Base-by-base conservation (phyloP, 2,888 invertebrate species). In the Lagria hirta region DNA sequence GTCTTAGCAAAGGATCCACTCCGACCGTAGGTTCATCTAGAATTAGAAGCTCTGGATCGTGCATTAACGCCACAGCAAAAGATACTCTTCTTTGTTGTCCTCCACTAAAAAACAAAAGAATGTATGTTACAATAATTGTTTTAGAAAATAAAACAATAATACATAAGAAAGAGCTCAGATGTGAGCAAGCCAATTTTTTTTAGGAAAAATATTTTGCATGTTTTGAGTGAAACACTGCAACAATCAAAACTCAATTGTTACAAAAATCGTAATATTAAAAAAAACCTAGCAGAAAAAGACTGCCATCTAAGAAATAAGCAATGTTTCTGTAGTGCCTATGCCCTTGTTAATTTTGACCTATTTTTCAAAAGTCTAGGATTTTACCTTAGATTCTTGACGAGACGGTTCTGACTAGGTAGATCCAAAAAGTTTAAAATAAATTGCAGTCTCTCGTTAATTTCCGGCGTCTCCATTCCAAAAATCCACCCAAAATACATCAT, bases 401-500 rank as follows among this genome's bases (percentile, higher is more conserved):
- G 78, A 52, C 93, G 78, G 63, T 86, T 86, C 68, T 88, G 85
- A 57, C 88, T 86, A 23, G 95, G 94, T 64, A 96, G 75, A 71
- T 94, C 91, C 28, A 96, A 79, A 71, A 96, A 94, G 69, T 91
- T 88, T 16, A 94, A 75, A 10, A 95, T 76, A 72, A 95, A 94
- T 60, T 86, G 81, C 54, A 90, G 81, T 57, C 94, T 79, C 55
- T 88, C 86, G 36, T 77, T 73, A 56, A 95, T 91, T 73, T 91
- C 88, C 14, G 78, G 69, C 17, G 86, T 85, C 65, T 82, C 78
- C 94, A 96, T 94, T 55, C 92, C 90, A 72, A 93, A 93, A 64
- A 96, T 90, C 84, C 93, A 89, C 23, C 95, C 95, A 73, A 96
- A 96, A 72, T 94, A 95, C 83, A 88, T 86, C 87, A 96, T 88